Conservation (phyloP, 2,113 vertebrate species). For the Hydrochoerus hydrochaeris region DNA sequence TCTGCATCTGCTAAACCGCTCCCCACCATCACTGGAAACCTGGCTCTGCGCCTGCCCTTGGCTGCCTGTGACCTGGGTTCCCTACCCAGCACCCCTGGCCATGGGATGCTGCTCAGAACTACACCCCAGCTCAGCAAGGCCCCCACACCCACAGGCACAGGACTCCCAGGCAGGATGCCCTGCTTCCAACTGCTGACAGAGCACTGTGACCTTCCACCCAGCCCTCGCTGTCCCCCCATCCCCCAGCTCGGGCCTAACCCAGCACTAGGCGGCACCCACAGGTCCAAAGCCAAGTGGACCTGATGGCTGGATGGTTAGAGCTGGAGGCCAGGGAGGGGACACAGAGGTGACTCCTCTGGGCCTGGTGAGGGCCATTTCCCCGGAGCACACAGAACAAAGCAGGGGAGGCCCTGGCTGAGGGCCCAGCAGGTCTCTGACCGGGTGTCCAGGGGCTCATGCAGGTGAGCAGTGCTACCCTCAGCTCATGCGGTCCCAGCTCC, state of each 20-base stretch:
- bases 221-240: not conserved
- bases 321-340: not conserved
- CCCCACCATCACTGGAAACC: slow-evolving; percentile 42
- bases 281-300: not conserved
- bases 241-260: not conserved
- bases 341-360: not conserved
- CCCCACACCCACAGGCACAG: not conserved
- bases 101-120: not conserved
- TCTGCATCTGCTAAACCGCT: slow-evolving; percentile 34
- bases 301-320: not conserved
- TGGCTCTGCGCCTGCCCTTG: not conserved
- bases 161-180: not conserved
- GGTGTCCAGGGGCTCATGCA: not conserved
- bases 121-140: not conserved
- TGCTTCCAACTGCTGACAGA: not conserved
- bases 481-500: not conserved
- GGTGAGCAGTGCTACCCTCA: not conserved
- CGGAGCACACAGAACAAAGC: not conserved
- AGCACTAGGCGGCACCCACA: not conserved
- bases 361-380: not conserved
- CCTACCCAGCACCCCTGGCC: not conserved
- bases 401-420: too few species aligned
- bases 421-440: not conserved
- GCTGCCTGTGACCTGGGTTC: not conserved
- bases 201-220: not conserved